These are phyloP conservation scores for Mizuhopecten yessoensis DNA, from an alignment of 1,140 invertebrate genomes.

Conservation along the genomic window DNA sequence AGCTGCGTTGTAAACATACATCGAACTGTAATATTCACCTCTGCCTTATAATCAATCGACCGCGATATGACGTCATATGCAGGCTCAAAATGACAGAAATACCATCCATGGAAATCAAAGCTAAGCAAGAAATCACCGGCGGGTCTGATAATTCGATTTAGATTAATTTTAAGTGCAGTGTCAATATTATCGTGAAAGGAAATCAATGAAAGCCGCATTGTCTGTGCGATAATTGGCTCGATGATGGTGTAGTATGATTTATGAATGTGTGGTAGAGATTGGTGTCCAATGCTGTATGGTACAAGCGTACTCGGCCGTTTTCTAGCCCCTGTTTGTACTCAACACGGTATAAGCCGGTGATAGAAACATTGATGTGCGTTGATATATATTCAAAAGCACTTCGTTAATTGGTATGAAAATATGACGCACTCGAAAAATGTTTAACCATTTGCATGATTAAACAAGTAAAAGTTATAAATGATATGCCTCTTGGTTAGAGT, in stretches of 20 bases:
- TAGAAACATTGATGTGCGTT: too few relatives aligned
- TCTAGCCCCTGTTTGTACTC: not conserved
- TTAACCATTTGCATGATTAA: too few relatives aligned
- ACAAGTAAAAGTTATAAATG: too few relatives aligned
- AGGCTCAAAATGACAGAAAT: not conserved
- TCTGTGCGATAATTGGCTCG: not conserved
- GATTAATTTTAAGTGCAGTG: conserved; percentile 39
- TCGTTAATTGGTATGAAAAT: too few relatives aligned
- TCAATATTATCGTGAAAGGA: conserved; percentile 19
- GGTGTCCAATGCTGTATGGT: not conserved
- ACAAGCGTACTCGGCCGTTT: not conserved
- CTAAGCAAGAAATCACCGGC: not conserved
- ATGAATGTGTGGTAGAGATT: not conserved
- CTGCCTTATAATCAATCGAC: not conserved
- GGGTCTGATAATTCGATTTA: conserved; percentile 8
- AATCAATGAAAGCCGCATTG: conserved; percentile 16
- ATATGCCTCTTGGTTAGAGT: too few relatives aligned
- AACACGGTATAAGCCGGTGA: too few relatives aligned
- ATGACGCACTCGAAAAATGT: too few relatives aligned
- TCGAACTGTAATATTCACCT: not conserved
- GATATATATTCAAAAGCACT: too few relatives aligned
- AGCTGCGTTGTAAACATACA: not conserved
- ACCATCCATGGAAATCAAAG: conserved; percentile 38
- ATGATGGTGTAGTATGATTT: not conserved
- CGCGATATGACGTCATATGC: not conserved